These are phyloP conservation scores for Microcaecilia unicolor DNA, from an alignment of 2,797 vertebrate species.

Conservation along the genomic window DNA sequence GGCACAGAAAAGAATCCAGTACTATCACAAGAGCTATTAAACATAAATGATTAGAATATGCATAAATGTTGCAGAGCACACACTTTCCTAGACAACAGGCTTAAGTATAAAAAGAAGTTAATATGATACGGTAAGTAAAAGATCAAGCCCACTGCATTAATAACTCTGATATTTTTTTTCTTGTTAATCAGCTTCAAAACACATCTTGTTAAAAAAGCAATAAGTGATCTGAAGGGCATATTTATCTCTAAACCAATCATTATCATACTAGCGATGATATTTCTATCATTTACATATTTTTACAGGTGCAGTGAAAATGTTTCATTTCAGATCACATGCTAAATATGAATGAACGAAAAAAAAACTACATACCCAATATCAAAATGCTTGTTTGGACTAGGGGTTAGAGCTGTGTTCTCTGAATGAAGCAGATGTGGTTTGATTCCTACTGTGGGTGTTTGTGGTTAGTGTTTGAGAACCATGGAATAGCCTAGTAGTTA, in stretches of 20 bases:
- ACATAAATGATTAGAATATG: slow-evolving; percentile 2
- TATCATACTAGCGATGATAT: slow-evolving; percentile 72
- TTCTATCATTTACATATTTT: slow-evolving; percentile 74
- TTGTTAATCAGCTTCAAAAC: slow-evolving; percentile 74
- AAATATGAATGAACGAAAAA: too few relatives aligned
- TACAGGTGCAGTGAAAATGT: slow-evolving; percentile 62
- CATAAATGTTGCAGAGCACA: not conserved
- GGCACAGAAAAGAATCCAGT: too few relatives aligned
- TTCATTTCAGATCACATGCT: slow-evolving; percentile 46
- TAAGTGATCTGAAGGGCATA: slow-evolving; percentile 76
- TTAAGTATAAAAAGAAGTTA: slow-evolving; percentile 23
- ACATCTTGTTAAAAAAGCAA: slow-evolving; percentile 74
- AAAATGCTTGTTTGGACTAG: too few relatives aligned
- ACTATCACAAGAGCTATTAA: too few relatives aligned
- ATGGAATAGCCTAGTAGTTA: too few relatives aligned
- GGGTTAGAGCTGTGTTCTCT: too few relatives aligned
- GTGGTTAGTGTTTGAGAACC: too few relatives aligned
- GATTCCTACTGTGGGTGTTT: too few relatives aligned
- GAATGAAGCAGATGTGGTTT: too few relatives aligned
- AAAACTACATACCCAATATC: too few relatives aligned
- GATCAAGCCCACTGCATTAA: slow-evolving; percentile 74
- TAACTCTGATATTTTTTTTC: slow-evolving; percentile 72
- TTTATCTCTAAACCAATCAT: slow-evolving; percentile 89
- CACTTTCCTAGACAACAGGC: slow-evolving; percentile 23
- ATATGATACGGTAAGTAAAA: slow-evolving; percentile 45